phyloP scores from a whole-genome alignment of 2,113 vertebrate species.

The Penelope pileata region DNA sequence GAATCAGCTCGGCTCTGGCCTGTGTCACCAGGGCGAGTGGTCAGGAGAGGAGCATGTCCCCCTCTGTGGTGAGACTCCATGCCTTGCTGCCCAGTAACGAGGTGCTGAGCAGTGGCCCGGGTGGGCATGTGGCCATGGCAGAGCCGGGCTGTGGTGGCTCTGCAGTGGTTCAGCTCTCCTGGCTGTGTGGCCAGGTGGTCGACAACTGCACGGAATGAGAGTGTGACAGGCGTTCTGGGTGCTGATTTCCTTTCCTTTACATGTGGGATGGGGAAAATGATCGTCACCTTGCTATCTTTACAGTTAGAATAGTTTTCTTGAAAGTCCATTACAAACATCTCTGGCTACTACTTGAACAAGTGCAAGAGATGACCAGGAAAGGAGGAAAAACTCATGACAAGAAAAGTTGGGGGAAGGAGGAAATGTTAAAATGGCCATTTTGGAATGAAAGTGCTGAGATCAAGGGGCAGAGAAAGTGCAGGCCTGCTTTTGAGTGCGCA shows the following conservation, averaged over 20 bases:
- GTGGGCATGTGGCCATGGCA: neutral
- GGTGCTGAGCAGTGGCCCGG: neutral
- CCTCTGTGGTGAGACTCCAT: neutral
- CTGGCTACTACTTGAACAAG: neutral
- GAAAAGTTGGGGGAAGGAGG: neutral
- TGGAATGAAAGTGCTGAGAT: neutral
- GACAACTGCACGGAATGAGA: neutral
- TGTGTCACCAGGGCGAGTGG: neutral
- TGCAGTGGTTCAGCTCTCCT: neutral
- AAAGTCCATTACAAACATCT: neutral
- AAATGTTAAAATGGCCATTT: neutral
- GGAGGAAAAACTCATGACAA: neutral
- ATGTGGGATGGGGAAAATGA: neutral
- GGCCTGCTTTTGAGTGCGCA: neutral
- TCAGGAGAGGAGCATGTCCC: neutral
- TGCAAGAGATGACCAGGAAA: neutral
- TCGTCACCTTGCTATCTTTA: rapidly evolving
- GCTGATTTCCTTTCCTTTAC: neutral
- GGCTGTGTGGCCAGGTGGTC: rapidly evolving
- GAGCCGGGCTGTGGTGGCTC: neutral
- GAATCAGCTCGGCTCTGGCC: neutral
- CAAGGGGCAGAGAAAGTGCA: neutral
- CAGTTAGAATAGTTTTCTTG: neutral
- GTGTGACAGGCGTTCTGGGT: neutral
- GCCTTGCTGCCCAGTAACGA: neutral